Evolutionary conservation across 2,888 invertebrate species (phyloP), one percentile per base, ranked within the genome.

Genomic region (Dynastes hyllus): DNA sequence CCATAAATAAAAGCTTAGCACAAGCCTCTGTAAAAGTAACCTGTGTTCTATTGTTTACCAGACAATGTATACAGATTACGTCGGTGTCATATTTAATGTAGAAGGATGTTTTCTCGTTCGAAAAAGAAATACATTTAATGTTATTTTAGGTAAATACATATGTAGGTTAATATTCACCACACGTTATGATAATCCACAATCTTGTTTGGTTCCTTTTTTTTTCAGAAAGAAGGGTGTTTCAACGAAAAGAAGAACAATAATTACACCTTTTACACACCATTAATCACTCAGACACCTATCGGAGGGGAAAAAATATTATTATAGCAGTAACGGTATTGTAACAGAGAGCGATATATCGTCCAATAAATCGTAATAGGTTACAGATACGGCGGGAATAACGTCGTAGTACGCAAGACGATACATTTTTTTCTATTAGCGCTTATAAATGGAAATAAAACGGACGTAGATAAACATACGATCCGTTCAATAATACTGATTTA

Each of bases 131-230:
- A 11, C 32, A 11, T 27, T 69, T 51, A 50, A 69, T 5, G 51
- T 69, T 40, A 69, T 27, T 51, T 13, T 55, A 55, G 16, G 55
- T 22, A 55, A 55, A 22, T 53, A 53, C 0, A 53, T 55, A 55
- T 53, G 16, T 22, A 55, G 55, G 55, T 51, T 50, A 69, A 69
- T 69, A 69, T 69, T 69, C 69, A 69, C 69, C 69, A 29, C 69
- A 69, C 29, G 51, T 69, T 67, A 6, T 2, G n/a, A 45, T 45
- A 45, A 67, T 69, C 69, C 69, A 29, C 51, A 69, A 69, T 69
- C 13, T 51, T 16, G 51, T 29, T 51, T 9, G 69, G 29, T 53
- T 69, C 69, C 69, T 50, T 22, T 63, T n/a, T 32, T 50, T 69
- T 50, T 13, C 69, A 45, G 4, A 22, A 51, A 50, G 22, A 27